These are phyloP conservation scores for Fabriciana adippe DNA, from an alignment of 2,888 invertebrate species.

Conservation along the genomic window DNA sequence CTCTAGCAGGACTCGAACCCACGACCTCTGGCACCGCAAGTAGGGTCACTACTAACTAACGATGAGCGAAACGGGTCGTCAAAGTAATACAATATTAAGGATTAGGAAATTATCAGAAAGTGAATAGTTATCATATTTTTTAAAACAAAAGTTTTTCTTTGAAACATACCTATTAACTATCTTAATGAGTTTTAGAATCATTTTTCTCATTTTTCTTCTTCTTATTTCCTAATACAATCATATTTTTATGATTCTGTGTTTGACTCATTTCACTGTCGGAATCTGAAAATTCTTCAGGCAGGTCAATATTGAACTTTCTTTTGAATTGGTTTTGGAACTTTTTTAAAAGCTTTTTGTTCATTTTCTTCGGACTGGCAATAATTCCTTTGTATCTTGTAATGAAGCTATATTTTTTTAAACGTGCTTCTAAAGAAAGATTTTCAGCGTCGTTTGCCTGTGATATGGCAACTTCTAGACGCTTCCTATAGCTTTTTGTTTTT, in stretches of 20 bases:
- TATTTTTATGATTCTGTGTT: conserved; percentile 42
- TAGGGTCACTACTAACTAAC: too few species aligned
- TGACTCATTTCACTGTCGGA: conserved; percentile 45
- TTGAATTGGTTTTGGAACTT: conserved; percentile 58
- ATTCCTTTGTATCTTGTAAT: conserved; percentile 66
- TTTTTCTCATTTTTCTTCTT: conserved; percentile 5
- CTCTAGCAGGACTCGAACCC: too few species aligned
- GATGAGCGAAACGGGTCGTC: too few species aligned
- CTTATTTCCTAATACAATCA: conserved; percentile 49
- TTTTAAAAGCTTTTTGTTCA: conserved; percentile 52
- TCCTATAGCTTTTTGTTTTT: conserved; percentile 50
- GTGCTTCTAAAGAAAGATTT: conserved; percentile 53
- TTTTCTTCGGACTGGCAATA: conserved; percentile 61
- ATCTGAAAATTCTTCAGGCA: conserved; percentile 53
- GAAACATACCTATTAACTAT: too few species aligned
- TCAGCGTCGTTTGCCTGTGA: conserved; percentile 69
- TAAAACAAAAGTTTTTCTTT: too few species aligned
- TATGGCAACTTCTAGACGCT: conserved; percentile 61
- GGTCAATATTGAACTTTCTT: conserved; percentile 58
- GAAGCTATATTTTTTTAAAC: conserved; percentile 74
- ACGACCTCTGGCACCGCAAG: too few species aligned
- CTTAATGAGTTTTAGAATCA: not conserved
- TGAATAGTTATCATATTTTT: too few species aligned
- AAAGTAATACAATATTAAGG: too few species aligned
- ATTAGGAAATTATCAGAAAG: too few species aligned